These are phyloP conservation scores for Sula dactylatra DNA, from an alignment of 2,113 vertebrate species.

Conservation along the genomic window DNA sequence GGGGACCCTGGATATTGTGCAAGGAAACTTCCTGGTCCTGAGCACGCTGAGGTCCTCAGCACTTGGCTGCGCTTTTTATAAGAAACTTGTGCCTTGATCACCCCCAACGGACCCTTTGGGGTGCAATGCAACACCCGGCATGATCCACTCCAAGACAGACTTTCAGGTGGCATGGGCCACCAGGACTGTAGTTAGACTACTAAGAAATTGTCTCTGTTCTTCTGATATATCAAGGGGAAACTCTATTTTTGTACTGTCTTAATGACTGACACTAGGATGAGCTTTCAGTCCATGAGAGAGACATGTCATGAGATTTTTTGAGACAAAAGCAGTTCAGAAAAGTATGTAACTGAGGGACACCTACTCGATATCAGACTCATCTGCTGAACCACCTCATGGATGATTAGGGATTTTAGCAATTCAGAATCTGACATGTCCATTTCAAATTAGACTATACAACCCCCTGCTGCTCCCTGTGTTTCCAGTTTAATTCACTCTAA, in stretches of 20 bases:
- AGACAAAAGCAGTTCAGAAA: slow-evolving; percentile 15
- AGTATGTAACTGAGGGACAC: not conserved
- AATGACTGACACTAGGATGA: not conserved
- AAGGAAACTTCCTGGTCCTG: not conserved
- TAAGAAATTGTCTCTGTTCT: not conserved
- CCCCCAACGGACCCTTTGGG: not conserved
- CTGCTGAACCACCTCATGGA: not conserved
- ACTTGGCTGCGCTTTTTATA: not conserved
- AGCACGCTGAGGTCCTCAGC: not conserved
- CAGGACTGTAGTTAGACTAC: not conserved
- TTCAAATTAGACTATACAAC: not conserved
- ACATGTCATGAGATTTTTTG: not conserved
- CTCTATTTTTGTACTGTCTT: not conserved
- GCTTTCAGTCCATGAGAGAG: slow-evolving; percentile 1
- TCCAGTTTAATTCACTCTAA: not conserved
- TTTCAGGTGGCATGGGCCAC: not conserved
- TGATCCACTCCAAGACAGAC: not conserved
- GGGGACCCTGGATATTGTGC: not conserved
- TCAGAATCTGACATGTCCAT: not conserved
- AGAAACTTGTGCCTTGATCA: not conserved
- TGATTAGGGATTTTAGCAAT: not conserved
- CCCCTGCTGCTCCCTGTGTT: not conserved
- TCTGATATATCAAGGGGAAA: not conserved
- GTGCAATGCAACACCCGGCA: not conserved
- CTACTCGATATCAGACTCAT: slow-evolving; percentile 23